phyloP scores from a whole-genome alignment of 2,113 vertebrate species.

The Phocoena sinus region DNA sequence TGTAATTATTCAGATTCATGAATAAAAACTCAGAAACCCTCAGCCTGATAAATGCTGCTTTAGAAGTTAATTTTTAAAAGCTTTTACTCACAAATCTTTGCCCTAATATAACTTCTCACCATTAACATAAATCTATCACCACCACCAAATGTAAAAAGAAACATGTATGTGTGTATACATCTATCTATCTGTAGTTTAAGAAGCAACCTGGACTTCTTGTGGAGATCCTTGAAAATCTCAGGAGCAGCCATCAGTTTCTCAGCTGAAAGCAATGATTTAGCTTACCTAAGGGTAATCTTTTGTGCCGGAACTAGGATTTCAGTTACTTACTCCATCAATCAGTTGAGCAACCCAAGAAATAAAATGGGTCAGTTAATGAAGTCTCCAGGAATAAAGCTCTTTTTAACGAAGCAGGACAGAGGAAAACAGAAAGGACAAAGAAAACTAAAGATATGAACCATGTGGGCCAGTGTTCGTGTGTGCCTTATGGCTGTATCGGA shows the following conservation, averaged over 20 bases:
- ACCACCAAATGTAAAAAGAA: background rate
- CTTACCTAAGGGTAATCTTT: conserved; percentile 37
- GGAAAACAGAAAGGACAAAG: background rate
- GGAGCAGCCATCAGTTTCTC: background rate
- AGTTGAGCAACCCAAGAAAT: background rate
- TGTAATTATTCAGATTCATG: background rate
- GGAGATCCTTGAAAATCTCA: background rate
- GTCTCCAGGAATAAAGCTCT: conserved; percentile 6
- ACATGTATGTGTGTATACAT: background rate
- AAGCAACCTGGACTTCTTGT: background rate
- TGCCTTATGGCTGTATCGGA: background rate
- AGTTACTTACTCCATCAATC: background rate
- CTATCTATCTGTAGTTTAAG: background rate
- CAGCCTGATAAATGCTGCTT: background rate
- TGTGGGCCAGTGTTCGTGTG: background rate
- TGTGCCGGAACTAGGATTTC: background rate
- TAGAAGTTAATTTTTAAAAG: background rate
- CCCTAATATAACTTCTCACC: background rate
- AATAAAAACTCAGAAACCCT: background rate
- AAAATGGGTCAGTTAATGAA: background rate
- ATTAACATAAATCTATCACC: background rate
- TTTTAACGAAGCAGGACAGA: background rate
- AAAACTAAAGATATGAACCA: background rate
- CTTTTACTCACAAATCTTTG: background rate
- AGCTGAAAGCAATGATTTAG: background rate